Evolutionary conservation across 2,113 vertebrate genomes (phyloP).

Genomic region (Gasterosteus aculeatus): DNA sequence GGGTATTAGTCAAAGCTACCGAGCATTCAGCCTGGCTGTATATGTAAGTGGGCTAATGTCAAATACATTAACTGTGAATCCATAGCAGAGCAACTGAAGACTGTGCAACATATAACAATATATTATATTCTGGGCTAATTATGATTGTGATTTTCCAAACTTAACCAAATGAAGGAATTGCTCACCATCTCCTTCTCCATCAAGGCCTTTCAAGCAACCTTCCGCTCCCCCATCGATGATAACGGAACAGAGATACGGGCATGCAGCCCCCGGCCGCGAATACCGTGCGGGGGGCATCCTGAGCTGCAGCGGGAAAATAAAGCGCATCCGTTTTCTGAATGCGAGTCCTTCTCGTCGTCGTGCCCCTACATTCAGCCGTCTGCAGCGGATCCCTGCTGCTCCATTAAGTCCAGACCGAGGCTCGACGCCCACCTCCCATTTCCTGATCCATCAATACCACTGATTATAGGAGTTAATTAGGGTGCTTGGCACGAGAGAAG

Average conservation of each 20-base stretch:
- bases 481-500: conserved; percentile 35
- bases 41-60: conserved; percentile 26
- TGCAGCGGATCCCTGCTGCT: conserved; percentile 59
- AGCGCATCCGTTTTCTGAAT: conserved; percentile 57
- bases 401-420: conserved; percentile 53
- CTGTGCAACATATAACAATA: background rate
- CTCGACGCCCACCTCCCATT: conserved; percentile 55
- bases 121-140: background rate
- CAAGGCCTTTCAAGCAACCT: conserved; percentile 8
- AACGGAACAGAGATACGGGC: conserved; percentile 33
- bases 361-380: conserved; percentile 49
- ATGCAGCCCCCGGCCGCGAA: conserved; percentile 17
- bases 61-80: conserved; percentile 24
- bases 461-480: conserved; percentile 74
- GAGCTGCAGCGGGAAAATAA: conserved; percentile 46
- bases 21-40: conserved; percentile 32
- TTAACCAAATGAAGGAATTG: background rate
- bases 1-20: conserved; percentile 48
- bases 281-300: conserved; percentile 30
- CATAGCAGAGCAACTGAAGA: conserved; percentile 8
- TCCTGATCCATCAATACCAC: conserved; percentile 59
- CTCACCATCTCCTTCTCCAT: background rate
- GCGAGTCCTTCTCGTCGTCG: conserved; percentile 60
- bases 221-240: conserved; percentile 4
- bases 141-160: conserved; percentile 14